A percentile compares a stretch with the other conserved stretches of the same genome.
These are phyloP conservation scores for Kryphioiulus occultus DNA, from an alignment of 2,888 invertebrate genomes.

Conservation along the genomic window DNA sequence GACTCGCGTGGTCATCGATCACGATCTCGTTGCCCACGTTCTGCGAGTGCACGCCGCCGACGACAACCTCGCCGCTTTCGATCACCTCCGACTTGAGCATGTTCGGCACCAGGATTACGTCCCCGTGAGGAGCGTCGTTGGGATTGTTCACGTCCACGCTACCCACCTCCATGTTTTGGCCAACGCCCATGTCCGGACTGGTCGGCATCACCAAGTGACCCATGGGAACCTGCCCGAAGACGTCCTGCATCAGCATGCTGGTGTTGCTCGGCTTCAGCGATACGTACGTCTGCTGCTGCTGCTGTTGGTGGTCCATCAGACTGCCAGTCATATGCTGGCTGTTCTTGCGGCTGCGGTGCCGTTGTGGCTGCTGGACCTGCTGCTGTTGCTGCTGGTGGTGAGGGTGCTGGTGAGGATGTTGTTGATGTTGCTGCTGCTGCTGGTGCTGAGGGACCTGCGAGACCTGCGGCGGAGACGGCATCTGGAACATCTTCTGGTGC, in stretches of 20 bases:
- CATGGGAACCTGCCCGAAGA: slow-evolving; percentile 44
- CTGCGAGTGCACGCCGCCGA: slow-evolving; percentile 52
- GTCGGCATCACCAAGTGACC: slow-evolving; percentile 41
- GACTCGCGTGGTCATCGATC: slow-evolving; percentile 54
- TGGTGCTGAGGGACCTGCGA: not conserved
- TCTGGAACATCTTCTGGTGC: not conserved
- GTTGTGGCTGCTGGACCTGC: slow-evolving; percentile 39
- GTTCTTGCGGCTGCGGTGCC: slow-evolving; percentile 46
- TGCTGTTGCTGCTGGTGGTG: not conserved
- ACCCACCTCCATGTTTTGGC: slow-evolving; percentile 51
- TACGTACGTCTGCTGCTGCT: slow-evolving; percentile 10
- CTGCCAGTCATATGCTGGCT: slow-evolving; percentile 4
- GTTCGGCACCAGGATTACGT: slow-evolving; percentile 56
- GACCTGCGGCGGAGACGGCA: not conserved
- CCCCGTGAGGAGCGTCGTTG: slow-evolving; percentile 53
- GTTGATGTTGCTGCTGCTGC: not conserved
- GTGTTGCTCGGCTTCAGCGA: slow-evolving; percentile 10
- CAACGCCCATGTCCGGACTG: slow-evolving; percentile 42
- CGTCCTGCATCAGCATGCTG: slow-evolving; percentile 47
- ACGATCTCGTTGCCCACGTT: slow-evolving; percentile 56
- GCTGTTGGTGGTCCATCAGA: not conserved
- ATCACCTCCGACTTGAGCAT: slow-evolving; percentile 55
- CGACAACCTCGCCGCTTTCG: slow-evolving; percentile 56
- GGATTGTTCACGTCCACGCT: not conserved
- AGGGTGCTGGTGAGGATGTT: not conserved